A percentile compares a stretch with the other conserved stretches of the same genome.
These are phyloP conservation scores for Ips nitidus DNA, from an alignment of 1,140 invertebrate genomes.

Conservation along the genomic window DNA sequence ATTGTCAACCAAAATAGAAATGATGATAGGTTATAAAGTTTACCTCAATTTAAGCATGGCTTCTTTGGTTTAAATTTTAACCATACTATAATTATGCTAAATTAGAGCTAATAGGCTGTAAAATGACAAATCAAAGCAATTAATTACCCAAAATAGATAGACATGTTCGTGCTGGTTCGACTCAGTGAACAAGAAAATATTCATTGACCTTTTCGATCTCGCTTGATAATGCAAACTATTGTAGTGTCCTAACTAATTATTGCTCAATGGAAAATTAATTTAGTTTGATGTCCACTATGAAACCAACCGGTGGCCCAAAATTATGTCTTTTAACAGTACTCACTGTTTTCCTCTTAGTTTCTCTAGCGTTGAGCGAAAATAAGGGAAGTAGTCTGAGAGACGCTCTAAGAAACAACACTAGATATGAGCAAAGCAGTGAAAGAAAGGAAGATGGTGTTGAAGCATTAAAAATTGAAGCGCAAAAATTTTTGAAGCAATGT, in stretches of 20 bases:
- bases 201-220: constrained; percentile 4
- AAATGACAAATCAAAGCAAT: no score
- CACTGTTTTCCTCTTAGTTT: neutral
- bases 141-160: no score
- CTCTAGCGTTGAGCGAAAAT: neutral
- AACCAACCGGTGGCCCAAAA: neutral
- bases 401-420: constrained; percentile 18
- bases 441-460: constrained; percentile 27
- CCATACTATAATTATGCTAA: no score
- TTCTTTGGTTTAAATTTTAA: no score
- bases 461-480: constrained; percentile 29
- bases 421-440: constrained; percentile 22
- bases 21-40: no score
- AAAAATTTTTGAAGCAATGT: constrained; percentile 33
- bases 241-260: no score
- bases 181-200: constrained; percentile 5
- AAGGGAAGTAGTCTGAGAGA: constrained; percentile 16
- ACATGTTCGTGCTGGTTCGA: neutral
- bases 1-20: no score
- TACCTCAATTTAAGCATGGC: no score
- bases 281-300: constrained; percentile 1
- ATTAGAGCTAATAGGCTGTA: no score
- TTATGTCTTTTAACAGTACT: neutral
- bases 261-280: neutral
- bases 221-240: neutral